Percentiles rank a stretch among this genome's conserved stretches.
Evolutionary conservation across 2,888 invertebrate genomes (phyloP).

Genomic region (Protophormia terraenovae): DNA sequence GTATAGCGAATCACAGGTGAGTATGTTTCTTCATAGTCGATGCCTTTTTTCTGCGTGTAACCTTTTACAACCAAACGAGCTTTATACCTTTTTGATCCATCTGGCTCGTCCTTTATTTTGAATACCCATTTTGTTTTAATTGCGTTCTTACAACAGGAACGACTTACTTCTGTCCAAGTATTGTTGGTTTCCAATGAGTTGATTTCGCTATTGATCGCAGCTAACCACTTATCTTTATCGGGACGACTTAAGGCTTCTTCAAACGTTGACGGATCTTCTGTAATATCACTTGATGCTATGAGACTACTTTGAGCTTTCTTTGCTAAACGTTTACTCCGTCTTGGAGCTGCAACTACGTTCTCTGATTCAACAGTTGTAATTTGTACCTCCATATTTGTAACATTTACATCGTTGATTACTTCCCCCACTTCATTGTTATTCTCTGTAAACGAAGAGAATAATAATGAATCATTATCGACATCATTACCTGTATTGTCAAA

Average conservation of each 20-base stretch:
- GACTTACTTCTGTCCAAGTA: background rate
- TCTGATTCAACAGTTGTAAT: too few relatives aligned
- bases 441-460: background rate
- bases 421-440: background rate
- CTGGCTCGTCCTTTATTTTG: background rate
- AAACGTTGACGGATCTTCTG: background rate
- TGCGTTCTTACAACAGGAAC: background rate
- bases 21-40: slow-evolving; percentile 63
- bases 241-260: background rate
- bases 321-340: too few relatives aligned
- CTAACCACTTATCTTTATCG: background rate
- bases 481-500: background rate
- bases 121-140: background rate
- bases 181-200: background rate
- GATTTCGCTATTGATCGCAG: background rate
- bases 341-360: too few relatives aligned
- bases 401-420: too few relatives aligned
- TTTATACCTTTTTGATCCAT: background rate
- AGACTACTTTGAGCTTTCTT: too few relatives aligned
- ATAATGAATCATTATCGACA: background rate
- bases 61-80: background rate
- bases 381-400: too few relatives aligned
- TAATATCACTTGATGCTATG: too few relatives aligned
- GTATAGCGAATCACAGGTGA: slow-evolving; percentile 50
- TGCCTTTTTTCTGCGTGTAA: slow-evolving; percentile 25